A percentile compares a stretch with the other conserved stretches of the same genome.
Evolutionary conservation across 2,113 vertebrate genomes (phyloP).

Genomic region (Eudorcas thomsonii): DNA sequence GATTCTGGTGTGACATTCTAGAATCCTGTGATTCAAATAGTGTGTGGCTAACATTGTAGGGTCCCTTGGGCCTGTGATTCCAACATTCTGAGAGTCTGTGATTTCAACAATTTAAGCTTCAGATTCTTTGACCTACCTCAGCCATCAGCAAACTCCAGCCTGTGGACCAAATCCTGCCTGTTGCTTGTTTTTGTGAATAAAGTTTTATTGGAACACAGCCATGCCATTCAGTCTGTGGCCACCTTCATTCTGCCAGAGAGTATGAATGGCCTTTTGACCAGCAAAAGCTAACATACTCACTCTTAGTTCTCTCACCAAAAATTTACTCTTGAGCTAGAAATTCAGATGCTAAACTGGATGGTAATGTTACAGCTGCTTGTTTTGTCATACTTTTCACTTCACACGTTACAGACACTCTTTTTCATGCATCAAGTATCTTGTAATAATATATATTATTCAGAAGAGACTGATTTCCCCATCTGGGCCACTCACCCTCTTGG

Average conservation of each 20-base stretch:
- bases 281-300: neutral
- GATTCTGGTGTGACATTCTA: neutral
- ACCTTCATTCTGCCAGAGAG: neutral
- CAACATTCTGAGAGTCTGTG: neutral
- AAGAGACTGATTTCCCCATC: neutral
- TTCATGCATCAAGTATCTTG: neutral
- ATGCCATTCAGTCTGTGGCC: neutral
- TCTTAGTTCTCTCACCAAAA: neutral
- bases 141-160: neutral
- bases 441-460: neutral
- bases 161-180: neutral
- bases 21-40: neutral
- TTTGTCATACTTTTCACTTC: neutral
- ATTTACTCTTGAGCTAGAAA: neutral
- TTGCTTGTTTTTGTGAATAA: neutral
- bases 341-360: neutral
- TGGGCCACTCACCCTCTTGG: neutral
- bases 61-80: neutral
- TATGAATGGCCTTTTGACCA: neutral
- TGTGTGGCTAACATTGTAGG: neutral
- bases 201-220: neutral
- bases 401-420: neutral
- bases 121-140: neutral
- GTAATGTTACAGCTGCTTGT: neutral
- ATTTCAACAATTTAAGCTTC: neutral